Percentiles rank a stretch among this genome's conserved stretches.
Conservation (phyloP, 2,888 invertebrate species). For the Ernsta delagoae region DNA sequence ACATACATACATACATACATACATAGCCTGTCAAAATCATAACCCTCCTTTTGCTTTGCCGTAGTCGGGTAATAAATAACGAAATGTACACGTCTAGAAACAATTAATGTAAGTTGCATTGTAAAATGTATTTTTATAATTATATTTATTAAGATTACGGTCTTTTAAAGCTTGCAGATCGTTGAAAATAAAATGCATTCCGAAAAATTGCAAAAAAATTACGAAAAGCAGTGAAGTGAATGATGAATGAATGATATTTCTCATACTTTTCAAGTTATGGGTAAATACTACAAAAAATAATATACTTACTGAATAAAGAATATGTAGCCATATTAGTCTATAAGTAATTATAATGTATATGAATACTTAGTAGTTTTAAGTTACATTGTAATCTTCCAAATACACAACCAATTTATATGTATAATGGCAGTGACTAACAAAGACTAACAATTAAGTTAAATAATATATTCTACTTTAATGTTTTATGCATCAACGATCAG, state of each 20-base stretch:
- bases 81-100: conserved; percentile 22
- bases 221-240: not conserved
- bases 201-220: not conserved
- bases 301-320: conserved; percentile 18
- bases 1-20: too few species aligned
- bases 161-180: not conserved
- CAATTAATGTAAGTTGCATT: not conserved
- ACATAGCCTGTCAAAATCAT: too few species aligned
- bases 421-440: conserved; percentile 1
- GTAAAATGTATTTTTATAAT: conserved; percentile 28
- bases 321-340: conserved; percentile 55
- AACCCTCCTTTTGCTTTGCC: too few species aligned
- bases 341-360: conserved; percentile 38
- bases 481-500: too few species aligned
- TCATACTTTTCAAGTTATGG: too few species aligned
- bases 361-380: conserved; percentile 13
- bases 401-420: too few species aligned
- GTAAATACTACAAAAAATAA: too few species aligned
- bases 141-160: conserved; percentile 12
- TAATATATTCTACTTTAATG: not conserved
- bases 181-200: not conserved
- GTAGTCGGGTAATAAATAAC: conserved; percentile 30
- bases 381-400: conserved; percentile 7
- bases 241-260: conserved; percentile 11
- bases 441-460: conserved; percentile 17